Conservation (phyloP, 2,888 invertebrate species). For the Cheilosia urbana region DNA sequence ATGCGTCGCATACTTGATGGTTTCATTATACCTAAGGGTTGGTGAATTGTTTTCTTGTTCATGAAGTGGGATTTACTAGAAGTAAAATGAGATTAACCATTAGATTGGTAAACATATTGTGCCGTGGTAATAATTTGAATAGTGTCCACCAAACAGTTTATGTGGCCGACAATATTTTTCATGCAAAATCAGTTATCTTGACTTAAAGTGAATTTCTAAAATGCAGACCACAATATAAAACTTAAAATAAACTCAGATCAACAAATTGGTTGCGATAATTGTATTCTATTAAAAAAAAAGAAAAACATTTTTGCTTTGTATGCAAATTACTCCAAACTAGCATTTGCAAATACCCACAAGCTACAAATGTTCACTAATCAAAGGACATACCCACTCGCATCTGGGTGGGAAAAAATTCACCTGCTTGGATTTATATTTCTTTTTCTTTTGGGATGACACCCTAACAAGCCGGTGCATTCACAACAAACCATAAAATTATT, state of each 20-base stretch:
- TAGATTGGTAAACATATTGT: not conserved
- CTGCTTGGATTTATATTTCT: constrained; percentile 26
- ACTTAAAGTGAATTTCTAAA: no score
- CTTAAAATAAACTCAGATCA: no score
- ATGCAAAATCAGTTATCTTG: no score
- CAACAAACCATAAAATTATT: constrained; percentile 73
- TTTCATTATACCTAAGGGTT: not conserved
- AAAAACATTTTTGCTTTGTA: not conserved
- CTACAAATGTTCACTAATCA: constrained; percentile 20
- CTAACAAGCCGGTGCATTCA: constrained; percentile 71
- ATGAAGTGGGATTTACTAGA: constrained; percentile 7
- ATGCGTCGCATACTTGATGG: not conserved
- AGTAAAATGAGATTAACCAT: not conserved
- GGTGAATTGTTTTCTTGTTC: not conserved
- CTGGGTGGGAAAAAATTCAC: constrained; percentile 58
- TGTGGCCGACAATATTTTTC: no score
- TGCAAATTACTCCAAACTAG: not conserved
- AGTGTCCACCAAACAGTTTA: no score
- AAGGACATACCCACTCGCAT: not conserved
- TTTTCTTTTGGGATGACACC: constrained; percentile 56
- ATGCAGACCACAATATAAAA: no score
- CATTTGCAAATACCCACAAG: constrained; percentile 32
- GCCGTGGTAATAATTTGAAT: no score
- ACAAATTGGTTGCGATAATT: no score
- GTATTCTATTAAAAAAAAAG: no score